Evolutionary conservation across 2,797 vertebrate species (phyloP).

Genomic region (Sebastes kiyomatsui): DNA sequence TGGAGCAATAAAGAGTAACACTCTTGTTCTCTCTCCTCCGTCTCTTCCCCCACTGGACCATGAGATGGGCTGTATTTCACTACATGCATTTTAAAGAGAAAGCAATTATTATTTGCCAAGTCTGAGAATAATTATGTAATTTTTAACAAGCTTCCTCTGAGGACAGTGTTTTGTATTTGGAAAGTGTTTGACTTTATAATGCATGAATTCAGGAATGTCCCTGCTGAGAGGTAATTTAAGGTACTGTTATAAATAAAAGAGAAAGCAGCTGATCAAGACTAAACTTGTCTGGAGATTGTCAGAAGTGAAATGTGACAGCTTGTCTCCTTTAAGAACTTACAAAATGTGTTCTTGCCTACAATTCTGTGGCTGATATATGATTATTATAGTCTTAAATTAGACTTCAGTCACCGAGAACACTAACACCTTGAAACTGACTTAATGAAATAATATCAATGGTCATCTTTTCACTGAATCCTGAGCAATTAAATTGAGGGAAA

Average conservation of each 20-base stretch:
- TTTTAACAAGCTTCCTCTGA: constrained; percentile 36
- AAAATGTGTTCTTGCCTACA: neutral
- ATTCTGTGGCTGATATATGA: neutral
- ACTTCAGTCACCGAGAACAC: neutral
- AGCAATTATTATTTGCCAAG: constrained; percentile 39
- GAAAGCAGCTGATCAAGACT: neutral
- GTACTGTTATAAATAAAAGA: neutral
- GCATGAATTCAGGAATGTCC: constrained; percentile 12
- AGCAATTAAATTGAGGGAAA: constrained; percentile 8
- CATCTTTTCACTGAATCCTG: neutral
- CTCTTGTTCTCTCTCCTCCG: constrained; percentile 43
- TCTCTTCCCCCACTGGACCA: constrained; percentile 49
- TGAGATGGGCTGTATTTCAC: constrained; percentile 45
- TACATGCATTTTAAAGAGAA: constrained; percentile 41
- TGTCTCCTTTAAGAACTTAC: neutral
- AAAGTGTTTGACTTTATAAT: constrained; percentile 35
- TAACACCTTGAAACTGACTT: neutral
- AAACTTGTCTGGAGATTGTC: neutral
- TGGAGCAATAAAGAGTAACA: constrained; percentile 63
- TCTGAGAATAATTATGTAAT: constrained; percentile 44
- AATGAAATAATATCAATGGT: neutral
- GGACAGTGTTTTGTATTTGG: constrained; percentile 24
- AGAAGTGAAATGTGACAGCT: neutral
- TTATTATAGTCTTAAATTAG: neutral
- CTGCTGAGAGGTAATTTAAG: constrained; percentile 40